These are phyloP conservation scores for Triplophysa bombifrons DNA, from an alignment of 2,797 vertebrate species.

Conservation along the genomic window DNA sequence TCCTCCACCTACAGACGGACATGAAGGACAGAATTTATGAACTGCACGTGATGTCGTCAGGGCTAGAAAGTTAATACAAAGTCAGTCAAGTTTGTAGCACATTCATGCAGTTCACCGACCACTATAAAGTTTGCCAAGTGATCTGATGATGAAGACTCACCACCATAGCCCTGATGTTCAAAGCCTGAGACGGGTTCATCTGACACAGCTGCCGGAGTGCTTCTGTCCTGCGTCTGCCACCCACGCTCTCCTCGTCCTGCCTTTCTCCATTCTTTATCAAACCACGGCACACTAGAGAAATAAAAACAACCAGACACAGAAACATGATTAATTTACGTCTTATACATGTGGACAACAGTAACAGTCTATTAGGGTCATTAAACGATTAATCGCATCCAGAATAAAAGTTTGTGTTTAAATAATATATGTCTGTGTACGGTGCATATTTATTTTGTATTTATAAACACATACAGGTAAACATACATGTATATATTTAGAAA, in stretches of 20 bases:
- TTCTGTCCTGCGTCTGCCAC: slow-evolving; percentile 92
- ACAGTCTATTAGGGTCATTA: background rate
- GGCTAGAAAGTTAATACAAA: background rate
- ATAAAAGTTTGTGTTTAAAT: no score
- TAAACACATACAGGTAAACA: no score
- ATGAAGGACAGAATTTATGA: background rate
- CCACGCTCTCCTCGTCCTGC: slow-evolving; percentile 94
- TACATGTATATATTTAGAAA: no score
- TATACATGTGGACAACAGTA: background rate
- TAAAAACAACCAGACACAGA: background rate
- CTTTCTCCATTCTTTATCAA: slow-evolving; percentile 97
- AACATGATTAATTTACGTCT: background rate
- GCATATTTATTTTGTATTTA: no score
- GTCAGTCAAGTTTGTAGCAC: background rate
- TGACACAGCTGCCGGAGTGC: slow-evolving; percentile 93
- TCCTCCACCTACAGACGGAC: slow-evolving; percentile 87
- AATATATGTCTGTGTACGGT: no score
- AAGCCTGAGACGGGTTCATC: slow-evolving; percentile 97
- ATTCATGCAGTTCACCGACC: no score
- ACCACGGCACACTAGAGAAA: slow-evolving; percentile 86
- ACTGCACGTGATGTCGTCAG: background rate
- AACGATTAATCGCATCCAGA: no score
- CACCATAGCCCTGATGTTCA: slow-evolving; percentile 98
- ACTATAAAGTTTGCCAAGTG: background rate
- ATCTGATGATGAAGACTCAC: slow-evolving; percentile 74